Conservation (phyloP, 1,140 invertebrate genomes). For the Drosophila repletoides region DNA sequence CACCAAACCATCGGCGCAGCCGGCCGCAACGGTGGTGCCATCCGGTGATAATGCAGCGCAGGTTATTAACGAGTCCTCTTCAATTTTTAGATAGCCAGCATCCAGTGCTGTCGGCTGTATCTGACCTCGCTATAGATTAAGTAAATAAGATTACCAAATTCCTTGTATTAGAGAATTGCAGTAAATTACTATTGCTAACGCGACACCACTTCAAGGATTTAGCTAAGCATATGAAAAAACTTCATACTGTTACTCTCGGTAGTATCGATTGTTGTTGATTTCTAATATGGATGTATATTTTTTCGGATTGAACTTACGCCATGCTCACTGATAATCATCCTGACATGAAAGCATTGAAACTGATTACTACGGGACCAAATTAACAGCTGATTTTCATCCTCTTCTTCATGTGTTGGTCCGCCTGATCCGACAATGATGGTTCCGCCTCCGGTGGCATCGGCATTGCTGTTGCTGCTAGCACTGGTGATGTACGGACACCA, state of each 20-base stretch:
- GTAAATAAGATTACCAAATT: not conserved
- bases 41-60: slow-evolving; percentile 96
- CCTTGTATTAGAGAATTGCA: too few species aligned
- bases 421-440: slow-evolving; percentile 80
- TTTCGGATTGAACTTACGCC: slow-evolving; percentile 65
- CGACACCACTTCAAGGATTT: too few species aligned
- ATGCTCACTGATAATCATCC: slow-evolving; percentile 67
- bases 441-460: slow-evolving; percentile 60
- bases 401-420: slow-evolving; percentile 84
- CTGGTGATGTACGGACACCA: slow-evolving; percentile 94
- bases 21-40: slow-evolving; percentile 95
- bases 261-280: too few species aligned
- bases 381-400: slow-evolving; percentile 90
- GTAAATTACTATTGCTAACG: too few species aligned
- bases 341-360: slow-evolving; percentile 74
- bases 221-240: too few species aligned
- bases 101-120: slow-evolving; percentile 83
- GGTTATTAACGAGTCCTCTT: slow-evolving; percentile 89
- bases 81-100: slow-evolving; percentile 86
- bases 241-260: too few species aligned
- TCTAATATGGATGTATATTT: too few species aligned
- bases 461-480: slow-evolving; percentile 84
- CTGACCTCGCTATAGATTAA: slow-evolving; percentile 51
- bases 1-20: slow-evolving; percentile 92
- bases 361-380: slow-evolving; percentile 90